A percentile compares a stretch with the other conserved stretches of the same genome.
Evolutionary conservation across 2,113 vertebrate species (phyloP).

Genomic region (Paradisaea rubra): DNA sequence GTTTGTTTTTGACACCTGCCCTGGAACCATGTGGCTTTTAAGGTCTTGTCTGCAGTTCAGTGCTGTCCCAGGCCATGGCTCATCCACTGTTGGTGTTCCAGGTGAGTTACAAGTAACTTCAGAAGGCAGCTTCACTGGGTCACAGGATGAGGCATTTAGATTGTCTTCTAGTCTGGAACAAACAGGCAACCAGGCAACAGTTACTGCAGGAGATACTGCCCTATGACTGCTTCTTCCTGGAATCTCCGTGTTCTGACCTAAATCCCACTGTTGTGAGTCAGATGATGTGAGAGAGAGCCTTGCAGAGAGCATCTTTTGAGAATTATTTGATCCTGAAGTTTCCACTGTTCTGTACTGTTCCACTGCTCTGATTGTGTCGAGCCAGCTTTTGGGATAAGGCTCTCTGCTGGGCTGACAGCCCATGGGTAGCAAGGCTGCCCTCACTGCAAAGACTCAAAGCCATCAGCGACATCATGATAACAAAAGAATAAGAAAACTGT

Average conservation of each 20-base stretch:
- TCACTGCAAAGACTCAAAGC: slow-evolving; percentile 6
- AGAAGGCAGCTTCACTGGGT: background rate
- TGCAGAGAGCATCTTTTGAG: background rate
- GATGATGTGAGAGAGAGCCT: background rate
- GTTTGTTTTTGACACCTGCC: background rate
- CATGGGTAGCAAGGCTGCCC: slow-evolving; percentile 15
- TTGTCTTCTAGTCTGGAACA: background rate
- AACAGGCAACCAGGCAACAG: background rate
- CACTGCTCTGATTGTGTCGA: background rate
- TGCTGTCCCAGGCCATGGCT: background rate
- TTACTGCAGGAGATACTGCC: background rate
- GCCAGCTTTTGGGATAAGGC: background rate
- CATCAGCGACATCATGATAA: background rate
- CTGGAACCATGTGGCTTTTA: background rate
- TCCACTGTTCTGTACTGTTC: background rate
- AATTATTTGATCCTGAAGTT: background rate
- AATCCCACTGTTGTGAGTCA: background rate
- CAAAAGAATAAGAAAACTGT: background rate
- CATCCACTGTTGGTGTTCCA: slow-evolving; percentile 34
- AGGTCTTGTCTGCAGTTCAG: background rate
- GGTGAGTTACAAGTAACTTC: background rate
- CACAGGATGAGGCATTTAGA: background rate
- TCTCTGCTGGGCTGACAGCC: background rate
- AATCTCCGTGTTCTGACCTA: background rate
- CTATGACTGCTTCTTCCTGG: background rate